phyloP scores from a whole-genome alignment of 2,797 vertebrate species.

The Eospalax fontanierii region DNA sequence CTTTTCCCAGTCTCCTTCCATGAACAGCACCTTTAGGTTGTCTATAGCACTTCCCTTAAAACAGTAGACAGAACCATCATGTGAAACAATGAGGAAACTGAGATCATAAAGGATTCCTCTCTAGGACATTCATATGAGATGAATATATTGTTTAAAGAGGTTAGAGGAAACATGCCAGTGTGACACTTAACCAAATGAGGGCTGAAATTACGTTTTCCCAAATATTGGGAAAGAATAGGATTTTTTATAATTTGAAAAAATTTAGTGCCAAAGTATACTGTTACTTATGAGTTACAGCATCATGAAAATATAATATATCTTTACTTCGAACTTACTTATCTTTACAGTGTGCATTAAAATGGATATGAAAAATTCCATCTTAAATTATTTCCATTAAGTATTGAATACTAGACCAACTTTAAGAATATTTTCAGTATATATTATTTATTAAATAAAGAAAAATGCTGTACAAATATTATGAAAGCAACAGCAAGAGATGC shows the following conservation, averaged over 20 bases:
- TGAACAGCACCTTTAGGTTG: not conserved
- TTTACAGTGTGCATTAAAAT: not conserved
- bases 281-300: not conserved
- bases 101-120: not conserved
- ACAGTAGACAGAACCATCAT: not conserved
- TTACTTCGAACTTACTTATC: constrained; percentile 29
- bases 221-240: not conserved
- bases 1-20: not conserved
- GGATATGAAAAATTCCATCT: not conserved
- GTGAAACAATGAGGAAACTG: not conserved
- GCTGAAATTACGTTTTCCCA: not conserved
- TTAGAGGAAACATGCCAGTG: not conserved
- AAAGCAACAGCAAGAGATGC: not conserved
- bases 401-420: constrained; percentile 2
- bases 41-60: constrained; percentile 5
- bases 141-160: constrained; percentile 17
- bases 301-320: not conserved
- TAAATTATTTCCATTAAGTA: constrained; percentile 24
- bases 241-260: constrained; percentile 2
- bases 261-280: not conserved
- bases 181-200: not conserved
- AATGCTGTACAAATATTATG: not conserved
- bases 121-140: not conserved
- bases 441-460: not conserved
- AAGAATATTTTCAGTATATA: constrained; percentile 4